A percentile compares a stretch with the other conserved stretches of the same genome.
These are phyloP conservation scores for Thomomys bottae DNA, from an alignment of 2,113 vertebrate species.

Conservation along the genomic window DNA sequence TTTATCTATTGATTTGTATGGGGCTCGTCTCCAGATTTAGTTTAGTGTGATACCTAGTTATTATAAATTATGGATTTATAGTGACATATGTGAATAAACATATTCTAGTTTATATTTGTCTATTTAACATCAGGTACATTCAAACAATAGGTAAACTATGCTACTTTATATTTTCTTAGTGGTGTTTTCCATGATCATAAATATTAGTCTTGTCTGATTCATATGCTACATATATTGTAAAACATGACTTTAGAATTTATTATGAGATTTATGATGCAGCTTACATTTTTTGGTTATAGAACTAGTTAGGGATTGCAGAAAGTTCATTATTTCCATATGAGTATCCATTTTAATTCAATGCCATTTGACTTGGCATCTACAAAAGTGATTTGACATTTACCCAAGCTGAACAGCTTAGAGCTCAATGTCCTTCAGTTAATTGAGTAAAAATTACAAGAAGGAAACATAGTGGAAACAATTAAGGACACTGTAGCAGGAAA, in stretches of 20 bases:
- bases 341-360: not conserved
- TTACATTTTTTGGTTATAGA: not conserved
- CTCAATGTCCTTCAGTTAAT: not conserved
- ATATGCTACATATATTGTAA: not conserved
- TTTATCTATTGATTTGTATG: not conserved
- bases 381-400: not conserved
- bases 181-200: not conserved
- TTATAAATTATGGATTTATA: not conserved
- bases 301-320: not conserved
- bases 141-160: not conserved
- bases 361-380: not conserved
- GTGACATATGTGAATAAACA: not conserved
- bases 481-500: not conserved
- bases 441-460: not conserved
- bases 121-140: not conserved
- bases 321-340: not conserved
- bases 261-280: not conserved
- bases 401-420: not conserved
- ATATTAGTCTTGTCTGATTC: not conserved
- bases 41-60: not conserved
- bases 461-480: not conserved
- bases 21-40: not conserved
- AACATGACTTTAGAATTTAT: not conserved
- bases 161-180: not conserved
- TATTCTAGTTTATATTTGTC: not conserved